Evolutionary conservation across 2,113 vertebrate genomes (phyloP).

Genomic region (Osmerus eperlanus): DNA sequence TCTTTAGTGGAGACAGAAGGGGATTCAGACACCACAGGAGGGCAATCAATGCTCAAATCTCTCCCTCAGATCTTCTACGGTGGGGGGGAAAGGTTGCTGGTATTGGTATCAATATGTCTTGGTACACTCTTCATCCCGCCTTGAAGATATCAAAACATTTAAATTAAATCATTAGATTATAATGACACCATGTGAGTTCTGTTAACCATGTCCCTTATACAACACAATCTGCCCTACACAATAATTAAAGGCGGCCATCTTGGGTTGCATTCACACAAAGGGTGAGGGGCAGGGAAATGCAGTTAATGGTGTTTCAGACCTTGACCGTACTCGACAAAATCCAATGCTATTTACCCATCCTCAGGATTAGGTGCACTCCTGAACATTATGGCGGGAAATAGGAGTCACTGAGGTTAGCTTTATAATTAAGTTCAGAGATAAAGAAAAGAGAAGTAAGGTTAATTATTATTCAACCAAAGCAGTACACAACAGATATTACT

Average conservation of each 20-base stretch:
- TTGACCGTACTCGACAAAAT: slow-evolving; percentile 15
- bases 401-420: slow-evolving; percentile 29
- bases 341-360: slow-evolving; percentile 15
- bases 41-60: slow-evolving; percentile 4
- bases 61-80: slow-evolving; percentile 3
- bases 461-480: slow-evolving; percentile 50
- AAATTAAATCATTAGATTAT: background rate
- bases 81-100: background rate
- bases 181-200: too few species aligned
- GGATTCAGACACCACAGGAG: background rate
- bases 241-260: background rate
- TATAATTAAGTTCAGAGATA: slow-evolving; percentile 40
- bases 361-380: slow-evolving; percentile 5
- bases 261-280: background rate
- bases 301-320: slow-evolving; percentile 26
- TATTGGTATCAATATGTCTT: background rate
- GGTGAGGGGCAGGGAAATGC: background rate
- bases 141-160: background rate
- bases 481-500: slow-evolving; percentile 53
- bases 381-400: slow-evolving; percentile 7
- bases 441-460: slow-evolving; percentile 44
- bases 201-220: background rate
- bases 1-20: slow-evolving; percentile 5
- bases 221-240: background rate
- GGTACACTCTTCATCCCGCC: background rate